Evolutionary conservation across 2,797 vertebrate genomes (phyloP).

Genomic region (Fistularia tabacaria): DNA sequence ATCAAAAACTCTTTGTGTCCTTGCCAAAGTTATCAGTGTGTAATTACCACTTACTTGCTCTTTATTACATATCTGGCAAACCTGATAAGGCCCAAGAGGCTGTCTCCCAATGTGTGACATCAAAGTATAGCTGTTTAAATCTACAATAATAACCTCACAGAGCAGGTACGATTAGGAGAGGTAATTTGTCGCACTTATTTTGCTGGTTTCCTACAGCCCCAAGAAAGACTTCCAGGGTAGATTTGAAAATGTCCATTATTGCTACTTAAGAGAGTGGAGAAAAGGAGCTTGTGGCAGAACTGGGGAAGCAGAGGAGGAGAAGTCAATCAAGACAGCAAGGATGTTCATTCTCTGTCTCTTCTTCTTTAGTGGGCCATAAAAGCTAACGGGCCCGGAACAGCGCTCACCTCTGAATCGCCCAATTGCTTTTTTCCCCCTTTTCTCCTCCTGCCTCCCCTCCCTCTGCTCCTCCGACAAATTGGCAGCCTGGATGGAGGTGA

Average conservation of each 20-base stretch:
- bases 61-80: constrained; percentile 62
- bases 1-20: constrained; percentile 54
- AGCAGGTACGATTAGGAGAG: constrained; percentile 47
- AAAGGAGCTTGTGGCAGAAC: constrained; percentile 45
- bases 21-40: constrained; percentile 58
- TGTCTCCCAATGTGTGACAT: constrained; percentile 34
- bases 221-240: constrained; percentile 46
- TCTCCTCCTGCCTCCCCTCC: constrained; percentile 13
- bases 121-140: constrained; percentile 49
- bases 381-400: constrained; percentile 69
- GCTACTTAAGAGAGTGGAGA: constrained; percentile 51
- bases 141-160: constrained; percentile 50
- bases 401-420: constrained; percentile 62
- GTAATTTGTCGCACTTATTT: constrained; percentile 56
- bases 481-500: constrained; percentile 64
- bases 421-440: constrained; percentile 40
- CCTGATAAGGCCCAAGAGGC: constrained; percentile 48
- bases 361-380: constrained; percentile 74
- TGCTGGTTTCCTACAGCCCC: constrained; percentile 39
- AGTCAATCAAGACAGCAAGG: constrained; percentile 63
- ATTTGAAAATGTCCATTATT: constrained; percentile 51
- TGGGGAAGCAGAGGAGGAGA: constrained; percentile 42
- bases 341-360: constrained; percentile 67
- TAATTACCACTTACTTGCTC: constrained; percentile 57
- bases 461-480: constrained; percentile 59